A percentile compares a stretch with the other conserved stretches of the same genome.
These are phyloP conservation scores for Pogonocichla stellata DNA, from an alignment of 2,113 vertebrate genomes.

Conservation along the genomic window DNA sequence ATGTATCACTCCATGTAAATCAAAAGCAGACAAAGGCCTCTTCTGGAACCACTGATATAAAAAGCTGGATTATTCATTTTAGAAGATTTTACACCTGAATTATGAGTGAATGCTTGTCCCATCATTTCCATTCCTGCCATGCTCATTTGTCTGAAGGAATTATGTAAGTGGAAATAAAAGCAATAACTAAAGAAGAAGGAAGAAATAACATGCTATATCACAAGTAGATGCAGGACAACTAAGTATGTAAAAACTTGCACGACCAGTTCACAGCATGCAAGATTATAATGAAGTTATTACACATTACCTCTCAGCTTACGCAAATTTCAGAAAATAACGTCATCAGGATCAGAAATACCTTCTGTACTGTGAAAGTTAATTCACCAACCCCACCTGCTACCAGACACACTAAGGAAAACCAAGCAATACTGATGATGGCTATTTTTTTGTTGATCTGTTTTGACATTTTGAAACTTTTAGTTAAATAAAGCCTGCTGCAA, in stretches of 20 bases:
- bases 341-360: slow-evolving; percentile 1
- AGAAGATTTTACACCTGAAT: neutral
- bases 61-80: neutral
- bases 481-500: slow-evolving; percentile 1
- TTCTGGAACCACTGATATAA: neutral
- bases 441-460: neutral
- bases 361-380: neutral
- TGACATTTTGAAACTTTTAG: neutral
- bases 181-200: neutral
- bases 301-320: slow-evolving; percentile 39
- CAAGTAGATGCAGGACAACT: neutral
- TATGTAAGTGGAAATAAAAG: neutral
- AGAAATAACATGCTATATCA: neutral
- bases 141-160: neutral
- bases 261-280: slow-evolving; percentile 57
- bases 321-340: slow-evolving; percentile 36
- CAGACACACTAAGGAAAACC: neutral
- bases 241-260: slow-evolving; percentile 52
- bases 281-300: slow-evolving; percentile 46
- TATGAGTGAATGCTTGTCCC: neutral
- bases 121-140: neutral
- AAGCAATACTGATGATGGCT: neutral
- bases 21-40: neutral
- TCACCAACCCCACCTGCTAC: neutral
- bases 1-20: neutral